Conservation (phyloP, 2,888 invertebrate genomes). For the Noctua comes region DNA sequence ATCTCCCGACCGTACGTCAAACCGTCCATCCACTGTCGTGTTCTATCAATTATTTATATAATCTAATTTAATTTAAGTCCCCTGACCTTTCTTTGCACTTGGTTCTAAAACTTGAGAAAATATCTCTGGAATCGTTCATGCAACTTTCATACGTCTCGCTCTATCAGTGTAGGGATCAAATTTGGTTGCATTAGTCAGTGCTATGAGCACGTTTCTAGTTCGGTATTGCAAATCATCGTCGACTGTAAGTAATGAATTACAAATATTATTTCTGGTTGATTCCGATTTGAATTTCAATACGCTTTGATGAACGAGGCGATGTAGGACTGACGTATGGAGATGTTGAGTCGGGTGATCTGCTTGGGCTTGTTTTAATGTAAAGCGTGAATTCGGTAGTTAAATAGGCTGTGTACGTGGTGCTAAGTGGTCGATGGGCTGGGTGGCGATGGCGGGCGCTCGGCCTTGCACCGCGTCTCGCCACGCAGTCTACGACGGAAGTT, state of each 20-base stretch:
- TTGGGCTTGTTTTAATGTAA: slow-evolving; percentile 53
- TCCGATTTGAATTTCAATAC: slow-evolving; percentile 73
- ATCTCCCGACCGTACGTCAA: slow-evolving; percentile 86
- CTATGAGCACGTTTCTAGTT: slow-evolving; percentile 58
- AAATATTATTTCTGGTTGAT: slow-evolving; percentile 73
- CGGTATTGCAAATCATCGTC: slow-evolving; percentile 61
- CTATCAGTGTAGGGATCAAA: slow-evolving; percentile 78
- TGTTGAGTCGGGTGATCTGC: slow-evolving; percentile 37
- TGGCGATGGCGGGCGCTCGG: slow-evolving; percentile 68
- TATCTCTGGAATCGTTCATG: slow-evolving; percentile 77
- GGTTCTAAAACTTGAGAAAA: slow-evolving; percentile 72
- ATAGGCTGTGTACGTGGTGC: slow-evolving; percentile 52
- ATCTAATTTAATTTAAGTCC: slow-evolving; percentile 89
- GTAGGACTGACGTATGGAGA: slow-evolving; percentile 34
- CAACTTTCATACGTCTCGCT: slow-evolving; percentile 81
- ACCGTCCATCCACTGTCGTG: slow-evolving; percentile 87
- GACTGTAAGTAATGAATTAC: slow-evolving; percentile 70
- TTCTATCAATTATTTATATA: slow-evolving; percentile 88
- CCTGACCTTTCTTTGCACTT: slow-evolving; percentile 87
- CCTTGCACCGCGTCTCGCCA: slow-evolving; percentile 85
- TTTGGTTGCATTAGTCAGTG: slow-evolving; percentile 67
- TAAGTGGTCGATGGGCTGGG: slow-evolving; percentile 66
- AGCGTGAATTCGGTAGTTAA: slow-evolving; percentile 43
- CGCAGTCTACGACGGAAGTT: slow-evolving; percentile 89
- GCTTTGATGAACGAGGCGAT: slow-evolving; percentile 46